Percentiles rank a stretch among this genome's conserved stretches.
Conservation (phyloP, 2,797 vertebrate species). For the Girardinus metallicus region DNA sequence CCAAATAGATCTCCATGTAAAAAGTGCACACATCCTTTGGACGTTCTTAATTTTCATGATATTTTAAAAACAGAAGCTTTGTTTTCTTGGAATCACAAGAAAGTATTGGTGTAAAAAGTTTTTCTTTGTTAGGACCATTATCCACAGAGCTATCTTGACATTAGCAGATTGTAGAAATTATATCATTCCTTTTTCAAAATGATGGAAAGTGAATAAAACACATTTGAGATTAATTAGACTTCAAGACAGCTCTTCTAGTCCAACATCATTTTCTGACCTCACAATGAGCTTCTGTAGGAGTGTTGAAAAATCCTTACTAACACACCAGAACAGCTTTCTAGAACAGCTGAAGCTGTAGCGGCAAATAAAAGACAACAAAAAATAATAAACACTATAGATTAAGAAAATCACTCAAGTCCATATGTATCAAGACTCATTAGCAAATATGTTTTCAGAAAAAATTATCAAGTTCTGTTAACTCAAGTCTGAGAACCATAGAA, state of each 20-base stretch:
- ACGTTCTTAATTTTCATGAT: background rate
- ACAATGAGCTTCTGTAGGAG: background rate
- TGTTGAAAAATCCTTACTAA: background rate
- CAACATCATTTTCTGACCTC: background rate
- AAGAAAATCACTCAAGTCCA: background rate
- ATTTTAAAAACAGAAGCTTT: background rate
- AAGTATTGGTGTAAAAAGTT: background rate
- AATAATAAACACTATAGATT: background rate
- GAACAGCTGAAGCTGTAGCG: background rate
- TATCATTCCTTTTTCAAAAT: background rate
- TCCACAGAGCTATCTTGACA: background rate
- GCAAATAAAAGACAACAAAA: background rate
- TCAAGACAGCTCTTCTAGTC: background rate
- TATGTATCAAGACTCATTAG: background rate
- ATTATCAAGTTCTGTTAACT: background rate
- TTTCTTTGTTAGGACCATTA: background rate
- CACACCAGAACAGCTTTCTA: background rate
- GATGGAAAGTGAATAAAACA: background rate
- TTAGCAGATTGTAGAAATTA: background rate
- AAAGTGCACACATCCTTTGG: background rate
- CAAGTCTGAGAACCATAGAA: background rate
- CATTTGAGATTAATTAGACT: background rate
- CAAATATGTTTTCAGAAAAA: too few relatives aligned
- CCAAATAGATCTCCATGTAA: background rate
- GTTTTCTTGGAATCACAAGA: background rate